Conservation (phyloP, 2,113 vertebrate species). For the Corythaeola cristata region DNA sequence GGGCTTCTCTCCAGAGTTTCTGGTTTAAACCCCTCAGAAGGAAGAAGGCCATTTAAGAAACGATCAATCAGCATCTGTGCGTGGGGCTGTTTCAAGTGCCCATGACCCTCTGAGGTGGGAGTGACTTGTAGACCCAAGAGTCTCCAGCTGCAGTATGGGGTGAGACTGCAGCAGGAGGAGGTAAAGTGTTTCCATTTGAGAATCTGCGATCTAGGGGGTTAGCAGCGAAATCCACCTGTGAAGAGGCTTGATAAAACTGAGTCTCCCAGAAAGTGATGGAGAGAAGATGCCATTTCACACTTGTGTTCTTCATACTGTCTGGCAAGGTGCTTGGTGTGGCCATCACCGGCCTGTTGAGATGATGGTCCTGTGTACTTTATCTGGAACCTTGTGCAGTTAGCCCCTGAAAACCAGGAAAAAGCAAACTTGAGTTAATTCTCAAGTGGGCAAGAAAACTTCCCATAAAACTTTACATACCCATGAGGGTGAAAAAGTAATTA, state of each 20-base stretch:
- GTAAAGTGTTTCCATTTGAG: background rate
- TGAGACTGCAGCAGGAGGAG: background rate
- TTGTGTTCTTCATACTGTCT: background rate
- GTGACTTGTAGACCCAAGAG: background rate
- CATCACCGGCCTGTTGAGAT: background rate
- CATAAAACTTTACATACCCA: background rate
- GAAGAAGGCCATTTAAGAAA: background rate
- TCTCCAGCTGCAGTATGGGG: background rate
- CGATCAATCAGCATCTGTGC: fast-evolving
- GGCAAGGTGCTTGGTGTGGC: background rate
- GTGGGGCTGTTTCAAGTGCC: background rate
- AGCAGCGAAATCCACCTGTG: background rate
- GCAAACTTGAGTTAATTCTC: background rate
- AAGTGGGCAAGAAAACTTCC: background rate
- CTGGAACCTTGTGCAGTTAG: background rate
- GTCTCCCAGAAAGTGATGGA: background rate
- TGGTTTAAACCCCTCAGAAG: background rate
- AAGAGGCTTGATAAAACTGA: background rate
- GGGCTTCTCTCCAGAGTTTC: background rate
- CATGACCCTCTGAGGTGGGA: background rate
- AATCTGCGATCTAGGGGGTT: background rate
- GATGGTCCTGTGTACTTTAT: background rate
- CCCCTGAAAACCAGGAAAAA: background rate
- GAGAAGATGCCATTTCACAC: background rate
- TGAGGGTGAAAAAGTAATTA: background rate